Evolutionary conservation across 2,797 vertebrate genomes (phyloP), one percentile per base, ranked within the genome.

Genomic region (Scolopax bukidnonensis): DNA sequence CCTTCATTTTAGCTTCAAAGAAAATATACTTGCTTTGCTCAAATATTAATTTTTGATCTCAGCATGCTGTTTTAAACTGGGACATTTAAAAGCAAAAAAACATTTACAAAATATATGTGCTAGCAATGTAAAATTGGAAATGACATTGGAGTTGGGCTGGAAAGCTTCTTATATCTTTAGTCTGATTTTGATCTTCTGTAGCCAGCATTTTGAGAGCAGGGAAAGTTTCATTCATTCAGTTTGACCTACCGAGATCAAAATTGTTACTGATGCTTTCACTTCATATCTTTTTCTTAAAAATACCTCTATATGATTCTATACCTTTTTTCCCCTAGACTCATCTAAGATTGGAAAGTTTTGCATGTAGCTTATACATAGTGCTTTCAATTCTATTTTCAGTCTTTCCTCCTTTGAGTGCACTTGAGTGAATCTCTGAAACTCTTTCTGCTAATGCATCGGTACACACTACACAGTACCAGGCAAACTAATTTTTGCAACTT

Each of bases 221-320:
- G 17, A 28, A 76, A 4, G 21, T 57, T 71, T 90, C 14, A 16
- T 75, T 88, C 45, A 24, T 38, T 45, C 24, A 64, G 0, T 50
- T 63, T 78, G 36, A 70, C 25, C 9, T 61, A 36, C 5, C 25
- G 10, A 14, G 11, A 83, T 13, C 33, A 59, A 67, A 63, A 67
- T 25, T 18, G 6, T 33, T 83, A 65, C 17, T 71, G 8, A 38
- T 59, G 10, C 12, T 59, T 80, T 17, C 1, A 56, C 36, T 85
- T 70, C 17, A 12, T 63, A 14, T 11, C 4, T 11, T 57, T 82
- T 77, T 59, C 19, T 77, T 40, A 32, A 21, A 23, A 14, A 30
- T 59, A 43, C 8, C 2, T 83, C 65, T 21, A 57, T 48, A 57
- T 53, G 0, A 40, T 8, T 43, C 0, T 21, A 21, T 73, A n/a